A percentile compares a stretch with the other conserved stretches of the same genome.
phyloP scores from a whole-genome alignment of 2,113 vertebrate species.

The Colinus virginianus region DNA sequence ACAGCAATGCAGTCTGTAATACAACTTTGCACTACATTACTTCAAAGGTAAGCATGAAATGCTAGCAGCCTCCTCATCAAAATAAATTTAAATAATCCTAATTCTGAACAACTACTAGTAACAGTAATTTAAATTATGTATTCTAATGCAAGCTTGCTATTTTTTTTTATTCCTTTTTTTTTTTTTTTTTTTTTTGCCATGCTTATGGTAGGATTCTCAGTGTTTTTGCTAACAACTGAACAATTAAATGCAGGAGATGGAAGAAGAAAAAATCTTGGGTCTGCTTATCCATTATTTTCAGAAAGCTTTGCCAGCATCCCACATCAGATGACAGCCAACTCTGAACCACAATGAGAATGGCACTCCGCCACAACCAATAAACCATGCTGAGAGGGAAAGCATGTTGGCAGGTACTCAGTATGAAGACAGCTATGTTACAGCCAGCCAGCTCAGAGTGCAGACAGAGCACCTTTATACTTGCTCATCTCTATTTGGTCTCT shows the following conservation, averaged over 20 bases:
- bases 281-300: background rate
- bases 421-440: background rate
- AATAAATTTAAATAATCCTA: conserved; percentile 1
- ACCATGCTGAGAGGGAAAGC: background rate
- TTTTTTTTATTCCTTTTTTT: background rate
- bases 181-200: background rate
- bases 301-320: background rate
- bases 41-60: background rate
- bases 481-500: background rate
- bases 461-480: background rate
- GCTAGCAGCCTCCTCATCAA: background rate
- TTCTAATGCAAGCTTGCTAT: background rate
- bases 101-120: background rate
- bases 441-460: background rate
- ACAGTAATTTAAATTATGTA: background rate
- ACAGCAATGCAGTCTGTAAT: background rate
- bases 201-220: conserved; percentile 20
- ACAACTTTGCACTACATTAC: background rate
- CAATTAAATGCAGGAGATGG: background rate
- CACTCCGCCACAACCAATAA: conserved; percentile 24
- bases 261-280: background rate
- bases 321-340: conserved; percentile 7
- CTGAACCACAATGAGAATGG: background rate
- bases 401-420: background rate
- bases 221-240: conserved; percentile 23